Evolutionary conservation across 1,140 invertebrate species (phyloP), one percentile per base, ranked within the genome.

Genomic region (Heliothis virescens): DNA sequence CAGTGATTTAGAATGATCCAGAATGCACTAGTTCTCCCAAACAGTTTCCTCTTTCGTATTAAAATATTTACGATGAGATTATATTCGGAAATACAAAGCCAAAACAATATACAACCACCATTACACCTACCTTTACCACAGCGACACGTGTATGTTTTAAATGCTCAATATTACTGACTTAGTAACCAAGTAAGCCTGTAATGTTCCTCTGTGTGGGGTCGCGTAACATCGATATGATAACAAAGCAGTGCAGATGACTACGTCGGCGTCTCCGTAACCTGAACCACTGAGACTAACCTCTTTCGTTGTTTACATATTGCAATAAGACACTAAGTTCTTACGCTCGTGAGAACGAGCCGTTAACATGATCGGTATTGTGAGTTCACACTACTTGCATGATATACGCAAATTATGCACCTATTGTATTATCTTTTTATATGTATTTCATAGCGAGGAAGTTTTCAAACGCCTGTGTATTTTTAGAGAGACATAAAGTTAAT

Each of bases 221-320:
- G 29, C 15, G 53, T 65, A 59, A 26, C 73, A 16, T 21, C 1
- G 16, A 81, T 77, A 63, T 73, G 79, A 81, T 81, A 81, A 81
- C 74, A 81, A 81, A 74, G 59, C 60, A 60, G 59, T 79, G 60
- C 21, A 21, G 62, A 21, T 60, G 57, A 18, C 41, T 10, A 9
- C 29, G n/a, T 26, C 34, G 47, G n/a, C n/a, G 15, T 21, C 18
- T 13, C 63, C 13, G 79, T 77, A 81, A 81, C 16, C 12, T 67
- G 41, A 77, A 73, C 52, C 65, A 63, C 69, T 34, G 29, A 59
- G 77, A 48, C 73, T 41, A 62, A 65, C 48, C 60, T 60, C 79
- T 80, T 71, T 60, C 16, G 63, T 72, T 81, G 79, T 81, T 81
- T 75, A 81, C 57, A 81, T 71, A 73, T 74, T 50, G 75, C 63